Conservation (phyloP, 2,113 vertebrate genomes). For the Oreochromis niloticus region DNA sequence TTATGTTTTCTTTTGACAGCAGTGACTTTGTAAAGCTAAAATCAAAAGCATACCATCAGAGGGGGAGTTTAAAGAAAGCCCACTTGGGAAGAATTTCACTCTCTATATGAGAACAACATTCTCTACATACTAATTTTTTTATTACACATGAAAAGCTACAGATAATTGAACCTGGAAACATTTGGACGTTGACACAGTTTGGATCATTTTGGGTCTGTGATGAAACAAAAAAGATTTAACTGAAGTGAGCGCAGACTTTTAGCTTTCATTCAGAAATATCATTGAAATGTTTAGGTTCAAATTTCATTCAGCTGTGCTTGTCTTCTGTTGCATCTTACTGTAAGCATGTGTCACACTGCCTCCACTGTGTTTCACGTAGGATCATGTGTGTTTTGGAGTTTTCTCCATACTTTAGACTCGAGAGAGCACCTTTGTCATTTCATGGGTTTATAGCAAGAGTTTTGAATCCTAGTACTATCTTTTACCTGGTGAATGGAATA, state of each 20-base stretch:
- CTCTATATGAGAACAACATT: not conserved
- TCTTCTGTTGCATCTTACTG: not conserved
- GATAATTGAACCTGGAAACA: not conserved
- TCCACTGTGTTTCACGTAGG: not conserved
- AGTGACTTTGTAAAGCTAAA: not conserved
- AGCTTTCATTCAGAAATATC: not conserved
- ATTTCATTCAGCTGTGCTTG: not conserved
- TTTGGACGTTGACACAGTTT: not conserved
- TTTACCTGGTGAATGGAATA: not conserved
- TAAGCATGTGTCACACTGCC: not conserved
- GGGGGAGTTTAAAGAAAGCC: not conserved
- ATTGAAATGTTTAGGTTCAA: not conserved
- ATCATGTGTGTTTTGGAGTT: not conserved
- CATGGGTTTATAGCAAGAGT: not conserved
- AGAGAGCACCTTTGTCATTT: not conserved
- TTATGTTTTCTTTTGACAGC: not conserved
- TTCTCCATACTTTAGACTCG: not conserved
- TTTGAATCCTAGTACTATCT: not conserved
- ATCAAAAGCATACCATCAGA: not conserved
- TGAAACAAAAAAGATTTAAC: not conserved
- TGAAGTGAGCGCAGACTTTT: not conserved
- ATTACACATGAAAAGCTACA: not conserved
- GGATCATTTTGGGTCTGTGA: not conserved
- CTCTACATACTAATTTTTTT: not conserved
- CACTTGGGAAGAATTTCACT: not conserved